Base-by-base conservation (phyloP, 2,113 vertebrate genomes). In the Oreochromis spilurus region DNA sequence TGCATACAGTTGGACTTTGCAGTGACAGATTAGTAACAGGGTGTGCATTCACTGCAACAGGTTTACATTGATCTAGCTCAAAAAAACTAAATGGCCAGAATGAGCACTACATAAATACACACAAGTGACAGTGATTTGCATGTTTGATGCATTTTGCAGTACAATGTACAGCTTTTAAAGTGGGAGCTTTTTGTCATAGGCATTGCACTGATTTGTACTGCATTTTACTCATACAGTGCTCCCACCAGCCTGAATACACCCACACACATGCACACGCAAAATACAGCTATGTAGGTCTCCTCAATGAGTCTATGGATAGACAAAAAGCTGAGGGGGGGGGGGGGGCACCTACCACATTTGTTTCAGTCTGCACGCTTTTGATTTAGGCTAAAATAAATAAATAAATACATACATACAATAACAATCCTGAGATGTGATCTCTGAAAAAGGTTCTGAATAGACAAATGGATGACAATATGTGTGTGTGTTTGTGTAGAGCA, bases 271-370 rank as follows among this genome's bases (percentile, higher is more conserved):
- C 79, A 87, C 26, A 85, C 14, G 83, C 40, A 77, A 81, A 87
- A 88, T 43, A 75, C 45, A 89, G 65, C 90, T 81, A 90, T 89
- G 43, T 86, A 83, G 79, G 60, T 91, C 87, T 92, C 48, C 52
- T 82, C 81, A 43, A 50, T 77, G 52, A 77, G 50, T 77, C 54
- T 82, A 14, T 72, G 62, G 12, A 57, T 24, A 85, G 29, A 90
- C 43, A 65, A 75, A 93, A 84, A 50, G 55, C 67, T 40, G 4
- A 16, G 2, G 1, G 7, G 57, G 7, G 12, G 54, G 2, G 48
- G 57, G 29, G 7, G 14, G 26, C 38, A 78, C 82, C 38, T 54
- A 40, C 62, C 72, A 84, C 36, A 87, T 54, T 55, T 82, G n/a
- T 87, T 86, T 84, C 84, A 89, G 87, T 83, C 52, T 52, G 21